Evolutionary conservation across 2,113 vertebrate genomes (phyloP).

Genomic region (Pituophis catenifer): DNA sequence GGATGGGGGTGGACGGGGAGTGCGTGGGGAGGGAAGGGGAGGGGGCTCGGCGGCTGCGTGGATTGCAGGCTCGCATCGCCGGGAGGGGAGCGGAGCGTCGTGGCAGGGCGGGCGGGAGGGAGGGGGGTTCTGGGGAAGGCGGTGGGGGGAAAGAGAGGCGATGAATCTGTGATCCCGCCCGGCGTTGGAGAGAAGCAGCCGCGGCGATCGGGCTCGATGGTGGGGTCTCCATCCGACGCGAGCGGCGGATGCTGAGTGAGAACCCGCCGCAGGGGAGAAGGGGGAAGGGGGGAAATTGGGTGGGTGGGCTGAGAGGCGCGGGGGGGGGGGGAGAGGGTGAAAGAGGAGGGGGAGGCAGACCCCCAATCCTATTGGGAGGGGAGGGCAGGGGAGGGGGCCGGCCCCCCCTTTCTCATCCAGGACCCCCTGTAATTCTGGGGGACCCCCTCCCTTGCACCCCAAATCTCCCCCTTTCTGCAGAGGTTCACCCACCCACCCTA

Average conservation of each 20-base stretch:
- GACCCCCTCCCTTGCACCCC: background rate
- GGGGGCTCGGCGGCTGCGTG: background rate
- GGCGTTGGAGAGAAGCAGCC: background rate
- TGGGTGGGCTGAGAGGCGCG: background rate
- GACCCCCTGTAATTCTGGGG: background rate
- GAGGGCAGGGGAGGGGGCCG: no score
- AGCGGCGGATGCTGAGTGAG: background rate
- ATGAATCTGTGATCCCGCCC: background rate
- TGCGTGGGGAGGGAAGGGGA: no score
- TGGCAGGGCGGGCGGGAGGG: background rate
- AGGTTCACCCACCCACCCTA: background rate
- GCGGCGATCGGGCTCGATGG: background rate
- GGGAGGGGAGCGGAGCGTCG: background rate
- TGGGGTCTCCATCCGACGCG: background rate
- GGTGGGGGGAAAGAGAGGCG: background rate
- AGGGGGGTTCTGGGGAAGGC: no score
- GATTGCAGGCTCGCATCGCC: background rate
- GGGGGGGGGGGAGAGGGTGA: no score
- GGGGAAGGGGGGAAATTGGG: no score
- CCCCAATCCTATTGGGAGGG: background rate
- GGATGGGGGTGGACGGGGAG: no score
- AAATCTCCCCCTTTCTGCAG: background rate
- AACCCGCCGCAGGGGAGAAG: background rate
- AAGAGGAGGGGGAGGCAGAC: background rate
- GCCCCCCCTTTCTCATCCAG: background rate